A percentile compares a stretch with the other conserved stretches of the same genome.
Conservation (phyloP, 2,113 vertebrate species). For the Emydocephalus ijimae region DNA sequence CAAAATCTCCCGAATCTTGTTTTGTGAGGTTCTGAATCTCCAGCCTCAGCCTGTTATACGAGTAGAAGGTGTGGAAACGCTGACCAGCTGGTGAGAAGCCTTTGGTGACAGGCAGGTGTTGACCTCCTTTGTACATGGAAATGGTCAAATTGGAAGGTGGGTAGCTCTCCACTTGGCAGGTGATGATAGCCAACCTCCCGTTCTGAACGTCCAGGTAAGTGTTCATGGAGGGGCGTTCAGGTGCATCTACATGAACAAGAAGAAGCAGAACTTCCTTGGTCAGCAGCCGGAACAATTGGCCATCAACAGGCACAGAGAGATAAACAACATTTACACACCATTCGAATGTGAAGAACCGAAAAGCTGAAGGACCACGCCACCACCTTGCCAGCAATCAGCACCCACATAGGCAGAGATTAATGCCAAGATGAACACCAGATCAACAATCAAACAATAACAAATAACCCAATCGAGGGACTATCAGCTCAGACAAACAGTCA, state of each 20-base stretch:
- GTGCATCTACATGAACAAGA: conserved; percentile 51
- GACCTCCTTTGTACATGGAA: conserved; percentile 41
- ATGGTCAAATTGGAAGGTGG: conserved; percentile 52
- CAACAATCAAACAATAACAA: neutral
- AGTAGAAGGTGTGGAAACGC: neutral
- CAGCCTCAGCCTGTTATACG: conserved; percentile 62
- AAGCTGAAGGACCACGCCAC: neutral
- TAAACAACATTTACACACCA: neutral
- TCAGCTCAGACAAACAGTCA: neutral
- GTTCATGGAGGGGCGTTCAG: conserved; percentile 46
- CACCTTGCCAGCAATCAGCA: neutral
- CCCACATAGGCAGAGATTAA: neutral
- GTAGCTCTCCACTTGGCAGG: conserved; percentile 64
- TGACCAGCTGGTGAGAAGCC: accelerated
- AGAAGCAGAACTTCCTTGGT: neutral
- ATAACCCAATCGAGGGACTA: neutral
- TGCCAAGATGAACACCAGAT: too few species aligned
- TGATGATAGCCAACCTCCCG: conserved; percentile 58
- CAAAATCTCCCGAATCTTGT: conserved; percentile 51
- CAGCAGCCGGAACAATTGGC: neutral
- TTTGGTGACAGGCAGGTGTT: conserved; percentile 59
- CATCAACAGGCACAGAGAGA: neutral
- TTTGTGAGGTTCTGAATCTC: conserved; percentile 31
- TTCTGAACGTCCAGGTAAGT: conserved; percentile 64
- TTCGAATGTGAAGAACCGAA: neutral